Percentiles rank a stretch among this genome's conserved stretches.
Conservation (phyloP, 2,113 vertebrate genomes). For the Calcarius ornatus region DNA sequence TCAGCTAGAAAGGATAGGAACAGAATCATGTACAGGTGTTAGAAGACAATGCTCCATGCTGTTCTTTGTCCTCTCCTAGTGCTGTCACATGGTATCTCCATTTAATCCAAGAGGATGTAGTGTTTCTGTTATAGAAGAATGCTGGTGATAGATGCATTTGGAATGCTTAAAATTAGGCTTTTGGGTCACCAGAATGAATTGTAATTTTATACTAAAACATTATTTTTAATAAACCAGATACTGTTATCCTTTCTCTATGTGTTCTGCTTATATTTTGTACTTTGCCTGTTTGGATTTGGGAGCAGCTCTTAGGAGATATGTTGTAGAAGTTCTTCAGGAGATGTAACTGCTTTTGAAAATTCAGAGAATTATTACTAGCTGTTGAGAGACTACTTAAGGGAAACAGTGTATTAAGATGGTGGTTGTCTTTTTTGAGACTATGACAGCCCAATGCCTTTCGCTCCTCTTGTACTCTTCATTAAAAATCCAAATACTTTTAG, state of each 20-base stretch:
- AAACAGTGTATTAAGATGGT: neutral
- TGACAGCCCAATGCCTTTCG: neutral
- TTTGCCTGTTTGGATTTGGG: neutral
- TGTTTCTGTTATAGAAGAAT: neutral
- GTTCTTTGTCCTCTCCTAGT: neutral
- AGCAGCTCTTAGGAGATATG: neutral
- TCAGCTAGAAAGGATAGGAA: neutral
- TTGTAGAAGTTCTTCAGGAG: neutral
- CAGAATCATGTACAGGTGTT: neutral
- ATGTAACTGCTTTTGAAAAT: neutral
- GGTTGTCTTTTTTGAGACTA: accelerated
- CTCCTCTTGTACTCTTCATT: neutral
- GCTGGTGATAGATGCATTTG: neutral
- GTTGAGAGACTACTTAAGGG: neutral
- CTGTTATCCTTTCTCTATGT: neutral
- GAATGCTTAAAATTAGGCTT: neutral
- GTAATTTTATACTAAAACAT: neutral
- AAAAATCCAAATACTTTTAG: neutral
- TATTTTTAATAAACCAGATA: neutral
- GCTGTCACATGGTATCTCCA: neutral
- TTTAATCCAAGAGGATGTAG: neutral
- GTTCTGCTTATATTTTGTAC: neutral
- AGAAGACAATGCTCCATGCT: neutral
- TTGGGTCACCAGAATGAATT: neutral
- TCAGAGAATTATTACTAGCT: neutral